Evolutionary conservation across 2,888 invertebrate genomes (phyloP).

Genomic region (Gymnocheta viridis): DNA sequence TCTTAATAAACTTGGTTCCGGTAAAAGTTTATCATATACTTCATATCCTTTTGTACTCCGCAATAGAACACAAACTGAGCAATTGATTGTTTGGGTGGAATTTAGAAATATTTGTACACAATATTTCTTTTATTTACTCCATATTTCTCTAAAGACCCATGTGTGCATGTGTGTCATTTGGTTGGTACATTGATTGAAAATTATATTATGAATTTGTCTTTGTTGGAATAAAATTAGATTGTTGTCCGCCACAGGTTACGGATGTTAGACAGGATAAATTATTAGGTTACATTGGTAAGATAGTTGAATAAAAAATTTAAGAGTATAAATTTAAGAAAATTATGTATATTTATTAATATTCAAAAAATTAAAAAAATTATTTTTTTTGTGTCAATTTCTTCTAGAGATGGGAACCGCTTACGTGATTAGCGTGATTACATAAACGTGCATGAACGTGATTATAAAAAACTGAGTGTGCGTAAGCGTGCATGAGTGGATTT

Average conservation of each 20-base stretch:
- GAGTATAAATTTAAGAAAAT: neutral
- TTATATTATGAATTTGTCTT: constrained; percentile 26
- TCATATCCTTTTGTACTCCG: neutral
- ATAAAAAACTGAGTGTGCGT: no score
- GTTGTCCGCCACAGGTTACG: constrained; percentile 55
- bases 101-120: neutral
- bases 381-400: no score
- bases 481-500: no score
- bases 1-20: constrained; percentile 60
- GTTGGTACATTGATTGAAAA: constrained; percentile 42
- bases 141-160: neutral
- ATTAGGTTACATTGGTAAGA: neutral
- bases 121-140: neutral
- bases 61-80: constrained; percentile 1
- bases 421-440: no score
- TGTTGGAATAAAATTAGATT: constrained; percentile 29
- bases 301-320: neutral
- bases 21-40: constrained; percentile 17
- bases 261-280: constrained; percentile 61
- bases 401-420: no score
- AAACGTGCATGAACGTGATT: no score
- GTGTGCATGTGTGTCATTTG: neutral
- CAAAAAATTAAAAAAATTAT: no score
- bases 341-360: no score
- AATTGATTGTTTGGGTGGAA: constrained; percentile 11